Evolutionary conservation across 2,888 invertebrate species (phyloP).

Genomic region (Cheilosia pagana): DNA sequence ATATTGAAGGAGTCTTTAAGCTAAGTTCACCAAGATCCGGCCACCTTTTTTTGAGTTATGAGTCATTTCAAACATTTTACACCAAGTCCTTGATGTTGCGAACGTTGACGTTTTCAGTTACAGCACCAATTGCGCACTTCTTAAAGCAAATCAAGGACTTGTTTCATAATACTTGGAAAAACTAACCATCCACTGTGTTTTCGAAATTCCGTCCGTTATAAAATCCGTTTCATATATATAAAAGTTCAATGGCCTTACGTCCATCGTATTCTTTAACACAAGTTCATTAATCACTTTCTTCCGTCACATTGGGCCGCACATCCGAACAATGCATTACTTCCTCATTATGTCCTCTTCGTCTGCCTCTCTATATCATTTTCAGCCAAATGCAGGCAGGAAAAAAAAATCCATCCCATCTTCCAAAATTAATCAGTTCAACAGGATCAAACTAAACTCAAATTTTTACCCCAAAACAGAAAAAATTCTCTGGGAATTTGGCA

Average conservation of each 20-base stretch:
- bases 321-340: constrained; percentile 29
- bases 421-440: constrained; percentile 35
- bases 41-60: too few species aligned
- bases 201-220: not conserved
- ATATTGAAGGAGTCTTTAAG: too few species aligned
- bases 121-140: too few species aligned
- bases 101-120: too few species aligned
- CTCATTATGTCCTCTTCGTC: constrained; percentile 11
- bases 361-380: not conserved
- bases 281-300: constrained; percentile 47
- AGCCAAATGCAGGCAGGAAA: constrained; percentile 28
- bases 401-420: constrained; percentile 20
- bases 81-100: too few species aligned
- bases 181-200: too few species aligned
- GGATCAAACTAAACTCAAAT: constrained; percentile 18
- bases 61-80: too few species aligned
- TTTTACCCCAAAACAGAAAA: constrained; percentile 25
- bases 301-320: constrained; percentile 38
- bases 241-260: constrained; percentile 9
- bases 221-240: not conserved
- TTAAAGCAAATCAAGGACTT: too few species aligned
- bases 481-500: constrained; percentile 53
- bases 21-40: too few species aligned
- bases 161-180: too few species aligned
- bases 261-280: not conserved